Base-by-base conservation (phyloP, 2,113 vertebrate species). In the Pipa parva region DNA sequence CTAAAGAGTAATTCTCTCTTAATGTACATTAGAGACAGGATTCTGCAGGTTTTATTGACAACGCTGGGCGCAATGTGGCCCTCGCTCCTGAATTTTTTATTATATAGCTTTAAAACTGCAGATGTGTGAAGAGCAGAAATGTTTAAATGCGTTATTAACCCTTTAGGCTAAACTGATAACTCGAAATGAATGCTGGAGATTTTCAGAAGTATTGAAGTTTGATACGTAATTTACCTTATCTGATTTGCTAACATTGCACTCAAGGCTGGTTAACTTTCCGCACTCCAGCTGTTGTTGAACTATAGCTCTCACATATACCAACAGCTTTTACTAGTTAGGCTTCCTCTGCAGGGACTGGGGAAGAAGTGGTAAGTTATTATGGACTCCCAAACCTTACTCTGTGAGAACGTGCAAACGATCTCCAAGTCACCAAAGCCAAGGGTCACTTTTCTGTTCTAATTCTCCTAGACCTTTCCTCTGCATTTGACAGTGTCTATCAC, bases 11-110 rank as follows among this genome's bases (percentile, higher is more conserved):
- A 60, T 68, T 60, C 65, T 60, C 31, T 68, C 56, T 39, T 68
- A 68, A 68, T 68, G 65, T 52, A 60, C 65, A 42, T 68, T 70
- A 70, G 57, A 70, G 66, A 70, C 66, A 70, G 66, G 66, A 70
- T 70, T 70, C 66, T 70, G 66, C 66, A 70, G 66, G 58, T 70
- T 70, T 70, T 61, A 70, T 61, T 70, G 65, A 68, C 65, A 59
- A 68, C 31, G 65, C 45, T 50, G 45, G 27, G 65, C 57, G 45
- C 65, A 17, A 29, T 59, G 66, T 48, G 48, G 58, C 58, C 66
- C 66, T 54, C 20, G 57, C 66, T 70, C 42, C 58, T 70, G 66
- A 70, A 70, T 70, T 61, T 70, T 70, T 70, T 61, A 70, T 70
- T 70, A 70, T 61, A 70, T 60, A 58, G 66, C 52, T 70, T 70